Evolutionary conservation across 2,888 invertebrate genomes (phyloP).

Genomic region (Mylabris sibirica): DNA sequence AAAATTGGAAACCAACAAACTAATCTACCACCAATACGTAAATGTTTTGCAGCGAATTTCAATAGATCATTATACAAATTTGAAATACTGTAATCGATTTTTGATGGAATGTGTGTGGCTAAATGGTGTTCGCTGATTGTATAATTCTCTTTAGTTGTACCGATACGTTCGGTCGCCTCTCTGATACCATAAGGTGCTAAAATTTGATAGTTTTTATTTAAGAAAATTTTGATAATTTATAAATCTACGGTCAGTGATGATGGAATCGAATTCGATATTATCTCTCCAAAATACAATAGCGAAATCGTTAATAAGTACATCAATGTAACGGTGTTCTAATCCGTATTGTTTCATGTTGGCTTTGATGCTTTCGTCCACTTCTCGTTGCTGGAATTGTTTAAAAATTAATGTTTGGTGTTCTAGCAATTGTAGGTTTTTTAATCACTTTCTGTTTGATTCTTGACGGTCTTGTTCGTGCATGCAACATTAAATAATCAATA

Average conservation of each 20-base stretch:
- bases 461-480: slow-evolving; percentile 83
- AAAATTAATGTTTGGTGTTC: not conserved
- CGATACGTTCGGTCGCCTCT: slow-evolving; percentile 89
- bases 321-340: slow-evolving; percentile 77
- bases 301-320: slow-evolving; percentile 92
- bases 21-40: slow-evolving; percentile 79
- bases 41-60: slow-evolving; percentile 79
- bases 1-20: slow-evolving; percentile 97
- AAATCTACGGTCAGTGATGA: slow-evolving; percentile 90
- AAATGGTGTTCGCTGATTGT: slow-evolving; percentile 72
- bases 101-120: slow-evolving; percentile 80
- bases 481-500: slow-evolving; percentile 94
- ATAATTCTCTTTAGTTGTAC: slow-evolving; percentile 69
- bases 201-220: slow-evolving; percentile 27
- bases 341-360: slow-evolving; percentile 92
- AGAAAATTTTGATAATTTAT: not conserved
- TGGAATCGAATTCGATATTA: slow-evolving; percentile 81
- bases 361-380: slow-evolving; percentile 85
- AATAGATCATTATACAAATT: slow-evolving; percentile 87
- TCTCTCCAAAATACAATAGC: slow-evolving; percentile 81
- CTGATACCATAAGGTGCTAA: slow-evolving; percentile 97
- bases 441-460: slow-evolving; percentile 78
- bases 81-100: slow-evolving; percentile 83
- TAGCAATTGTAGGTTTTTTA: not conserved
- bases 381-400: slow-evolving; percentile 64